Evolutionary conservation across 1,140 invertebrate species (phyloP).

Genomic region (Heliconius nattereri): DNA sequence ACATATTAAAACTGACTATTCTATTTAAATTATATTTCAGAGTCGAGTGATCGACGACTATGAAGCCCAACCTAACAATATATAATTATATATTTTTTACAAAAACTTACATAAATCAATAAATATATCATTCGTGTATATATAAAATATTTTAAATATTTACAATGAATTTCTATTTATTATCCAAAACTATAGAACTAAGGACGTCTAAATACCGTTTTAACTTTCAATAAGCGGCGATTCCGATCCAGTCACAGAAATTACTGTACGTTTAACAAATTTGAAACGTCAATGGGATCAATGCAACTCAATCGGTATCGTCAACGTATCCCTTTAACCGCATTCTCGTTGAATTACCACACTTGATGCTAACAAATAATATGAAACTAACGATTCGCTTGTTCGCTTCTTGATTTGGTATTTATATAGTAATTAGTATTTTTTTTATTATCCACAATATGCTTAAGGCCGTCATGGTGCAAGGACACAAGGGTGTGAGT

Average conservation of each 20-base stretch:
- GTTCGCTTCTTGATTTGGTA: not conserved
- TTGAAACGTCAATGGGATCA: not conserved
- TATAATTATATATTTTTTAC: too few species aligned
- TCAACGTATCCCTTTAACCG: constrained; percentile 18
- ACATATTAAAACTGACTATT: too few species aligned
- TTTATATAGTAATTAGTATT: not conserved
- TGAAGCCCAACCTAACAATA: too few species aligned
- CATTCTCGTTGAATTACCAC: not conserved
- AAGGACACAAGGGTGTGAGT: too few species aligned
- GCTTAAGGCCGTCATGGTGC: too few species aligned
- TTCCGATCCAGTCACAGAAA: not conserved
- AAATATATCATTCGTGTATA: too few species aligned
- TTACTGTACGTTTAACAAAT: constrained; percentile 7
- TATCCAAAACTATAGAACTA: not conserved
- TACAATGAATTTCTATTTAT: not conserved
- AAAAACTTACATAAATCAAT: too few species aligned
- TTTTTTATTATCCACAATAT: too few species aligned
- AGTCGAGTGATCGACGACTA: too few species aligned
- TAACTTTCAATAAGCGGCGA: not conserved
- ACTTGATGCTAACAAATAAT: not conserved
- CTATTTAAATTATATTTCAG: too few species aligned
- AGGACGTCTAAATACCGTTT: not conserved
- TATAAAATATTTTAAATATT: too few species aligned
- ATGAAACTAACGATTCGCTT: not conserved
- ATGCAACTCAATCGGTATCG: constrained; percentile 23